These are phyloP conservation scores for Grus americana DNA, from an alignment of 2,113 vertebrate genomes.

Conservation along the genomic window DNA sequence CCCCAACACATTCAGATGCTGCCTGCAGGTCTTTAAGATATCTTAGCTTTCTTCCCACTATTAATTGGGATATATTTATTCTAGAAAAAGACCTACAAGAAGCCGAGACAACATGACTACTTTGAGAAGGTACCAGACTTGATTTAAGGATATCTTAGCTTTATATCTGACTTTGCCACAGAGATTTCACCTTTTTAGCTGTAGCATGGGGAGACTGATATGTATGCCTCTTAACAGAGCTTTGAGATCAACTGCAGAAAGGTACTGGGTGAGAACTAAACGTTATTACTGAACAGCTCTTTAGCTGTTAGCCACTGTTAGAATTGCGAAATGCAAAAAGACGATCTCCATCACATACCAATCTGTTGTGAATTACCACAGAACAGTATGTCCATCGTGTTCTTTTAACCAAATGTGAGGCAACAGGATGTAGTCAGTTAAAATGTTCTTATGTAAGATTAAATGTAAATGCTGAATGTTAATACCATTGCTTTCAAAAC, in stretches of 20 bases:
- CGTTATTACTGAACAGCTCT: background rate
- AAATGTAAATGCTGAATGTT: background rate
- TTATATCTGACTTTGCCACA: background rate
- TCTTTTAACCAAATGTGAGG: constrained; percentile 5
- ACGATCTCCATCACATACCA: background rate
- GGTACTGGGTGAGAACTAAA: background rate
- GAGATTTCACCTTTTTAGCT: background rate
- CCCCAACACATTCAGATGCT: background rate
- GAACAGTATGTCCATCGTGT: background rate
- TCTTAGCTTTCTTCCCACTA: background rate
- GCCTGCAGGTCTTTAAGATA: background rate
- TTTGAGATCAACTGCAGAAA: background rate
- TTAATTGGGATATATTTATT: background rate
- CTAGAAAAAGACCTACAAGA: background rate
- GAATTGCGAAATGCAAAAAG: background rate
- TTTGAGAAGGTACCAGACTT: background rate
- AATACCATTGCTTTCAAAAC: background rate
- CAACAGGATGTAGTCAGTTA: constrained; percentile 34
- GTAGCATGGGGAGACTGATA: background rate
- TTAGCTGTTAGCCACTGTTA: background rate
- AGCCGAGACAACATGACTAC: background rate
- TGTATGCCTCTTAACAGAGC: background rate
- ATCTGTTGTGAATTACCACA: background rate
- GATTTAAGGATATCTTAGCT: background rate
- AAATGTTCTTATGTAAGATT: background rate